Conservation (phyloP, 2,888 invertebrate genomes). For the Linyphia triangularis region DNA sequence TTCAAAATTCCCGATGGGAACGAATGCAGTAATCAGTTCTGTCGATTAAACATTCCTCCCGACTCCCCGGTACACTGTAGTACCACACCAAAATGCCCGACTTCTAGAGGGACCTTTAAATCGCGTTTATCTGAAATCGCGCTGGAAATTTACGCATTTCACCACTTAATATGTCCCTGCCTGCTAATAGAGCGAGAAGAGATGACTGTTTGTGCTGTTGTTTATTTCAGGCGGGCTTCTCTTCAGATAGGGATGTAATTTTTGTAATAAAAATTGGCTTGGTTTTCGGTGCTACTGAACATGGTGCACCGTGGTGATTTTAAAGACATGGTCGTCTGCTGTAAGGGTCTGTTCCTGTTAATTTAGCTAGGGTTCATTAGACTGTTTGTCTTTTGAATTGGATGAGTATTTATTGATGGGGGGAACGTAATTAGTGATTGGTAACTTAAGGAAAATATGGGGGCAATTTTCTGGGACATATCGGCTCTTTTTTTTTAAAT, state of each 20-base stretch:
- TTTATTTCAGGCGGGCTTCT: background rate
- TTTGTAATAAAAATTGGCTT: background rate
- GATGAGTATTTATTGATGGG: no score
- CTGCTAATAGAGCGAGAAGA: background rate
- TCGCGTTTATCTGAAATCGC: constrained; percentile 58
- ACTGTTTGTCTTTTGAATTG: no score
- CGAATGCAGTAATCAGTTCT: constrained; percentile 71
- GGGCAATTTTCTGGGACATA: no score
- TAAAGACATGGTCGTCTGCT: no score
- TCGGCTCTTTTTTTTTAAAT: no score
- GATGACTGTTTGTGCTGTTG: background rate
- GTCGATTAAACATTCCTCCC: constrained; percentile 72
- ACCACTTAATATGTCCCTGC: background rate
- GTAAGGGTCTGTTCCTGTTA: no score
- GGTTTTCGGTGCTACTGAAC: no score
- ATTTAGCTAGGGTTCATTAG: no score
- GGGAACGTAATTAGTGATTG: no score
- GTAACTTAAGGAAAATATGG: no score
- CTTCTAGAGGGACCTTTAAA: constrained; percentile 65
- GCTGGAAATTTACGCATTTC: constrained; percentile 45
- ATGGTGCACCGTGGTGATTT: no score
- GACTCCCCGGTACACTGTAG: constrained; percentile 27
- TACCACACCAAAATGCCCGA: constrained; percentile 5
- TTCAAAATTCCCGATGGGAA: constrained; percentile 64
- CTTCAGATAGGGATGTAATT: background rate